Base-by-base conservation (phyloP, 2,113 vertebrate species). In the Eurystomus gularis region DNA sequence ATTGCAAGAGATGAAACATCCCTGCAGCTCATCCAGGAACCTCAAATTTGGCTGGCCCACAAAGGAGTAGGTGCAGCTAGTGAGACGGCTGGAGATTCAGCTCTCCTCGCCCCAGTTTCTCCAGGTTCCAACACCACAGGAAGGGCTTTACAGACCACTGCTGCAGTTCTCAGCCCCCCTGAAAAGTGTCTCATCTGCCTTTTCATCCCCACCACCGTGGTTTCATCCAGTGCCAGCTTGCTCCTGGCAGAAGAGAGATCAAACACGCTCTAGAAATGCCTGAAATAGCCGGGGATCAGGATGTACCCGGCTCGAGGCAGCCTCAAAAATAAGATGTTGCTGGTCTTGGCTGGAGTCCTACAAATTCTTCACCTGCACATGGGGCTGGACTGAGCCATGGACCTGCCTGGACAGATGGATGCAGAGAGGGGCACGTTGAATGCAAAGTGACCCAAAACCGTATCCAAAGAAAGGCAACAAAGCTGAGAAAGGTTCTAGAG, bases 131-230 rank as follows among this genome's bases (percentile, higher is more conserved):
- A 17, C 51, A 13, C 31, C 3, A 49, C 0, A 2, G 24, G 28
- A 92, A 77, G 28, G 28, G 13, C 19, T 80, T 75, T n/a, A 64
- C 1, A 3, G n/a, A 48, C 42, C 24, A 28, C 6, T 13, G 31
- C 28, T 40, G 33, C 28, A 3, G 48, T 24, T 52, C 42, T 24
- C 23, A 13, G 4, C 25, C 51, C 19, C 40, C 62, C 52, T 37
- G 29, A 35, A 62, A 44, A 70, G 33, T 1, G 0, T 37, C 31
- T 62, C 33, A 17, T 7, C 75, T 68, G 55, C 33, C 44, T 46
- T 17, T 33, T 48, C 25, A 31, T 29, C 29, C 24, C 35, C 75
- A 54, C 14, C 18, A 1, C 11, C 0, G 0, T 1, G 18, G 33
- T 39, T 66, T 76, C 70, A 93, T 19, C 57, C 37, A 3, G 33